Base-by-base conservation (phyloP, 2,797 vertebrate genomes). In the Smutsia temminckii region DNA sequence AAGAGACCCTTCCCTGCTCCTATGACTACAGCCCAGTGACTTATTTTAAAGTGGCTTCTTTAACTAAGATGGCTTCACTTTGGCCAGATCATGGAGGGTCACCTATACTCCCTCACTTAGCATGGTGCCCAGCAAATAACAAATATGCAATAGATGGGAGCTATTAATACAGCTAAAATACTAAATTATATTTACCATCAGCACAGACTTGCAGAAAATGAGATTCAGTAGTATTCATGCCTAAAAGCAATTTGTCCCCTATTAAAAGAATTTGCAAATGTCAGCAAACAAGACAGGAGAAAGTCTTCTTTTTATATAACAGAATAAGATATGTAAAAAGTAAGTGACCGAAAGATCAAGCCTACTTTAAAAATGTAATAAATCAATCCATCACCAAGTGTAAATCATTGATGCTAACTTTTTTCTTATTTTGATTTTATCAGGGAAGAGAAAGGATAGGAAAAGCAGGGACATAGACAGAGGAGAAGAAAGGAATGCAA, bases 261-360 rank as follows among this genome's bases (percentile, higher is more conserved):
- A 95, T 86, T 96, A 95, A 88, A 93, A 94, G 20, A 79, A 91
- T 95, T 95, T 93, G 46, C 55, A 97, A 96, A 97, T 95, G 83
- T 89, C 77, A 95, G 74, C 83, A 95, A 96, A 97, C 83, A 94
- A 94, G 11, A 86, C 29, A 23, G 18, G 14, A 69, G 29, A 96
- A 90, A 93, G 66, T 77, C 16, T 14, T 94, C 55, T 74, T 78
- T 94, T 77, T 84, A 85, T 85, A 42, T 77, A 88, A 88, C 80
- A 96, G 85, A 69, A 84, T 90, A 89, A 49, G 9, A 75, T 87
- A 87, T 40, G 8, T 83, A 92, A 96, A 94, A 92, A 63, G 42
- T 74, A 96, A 96, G 27, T 93, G 85, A 75, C 63, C 85, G 29
- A 94, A 97, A 90, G 78, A 90, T 90, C 92, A 97, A 97, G 92